Evolutionary conservation across 2,113 vertebrate species (phyloP), one percentile per base, ranked within the genome.

Genomic region (Leptobrachium ailaonicum): DNA sequence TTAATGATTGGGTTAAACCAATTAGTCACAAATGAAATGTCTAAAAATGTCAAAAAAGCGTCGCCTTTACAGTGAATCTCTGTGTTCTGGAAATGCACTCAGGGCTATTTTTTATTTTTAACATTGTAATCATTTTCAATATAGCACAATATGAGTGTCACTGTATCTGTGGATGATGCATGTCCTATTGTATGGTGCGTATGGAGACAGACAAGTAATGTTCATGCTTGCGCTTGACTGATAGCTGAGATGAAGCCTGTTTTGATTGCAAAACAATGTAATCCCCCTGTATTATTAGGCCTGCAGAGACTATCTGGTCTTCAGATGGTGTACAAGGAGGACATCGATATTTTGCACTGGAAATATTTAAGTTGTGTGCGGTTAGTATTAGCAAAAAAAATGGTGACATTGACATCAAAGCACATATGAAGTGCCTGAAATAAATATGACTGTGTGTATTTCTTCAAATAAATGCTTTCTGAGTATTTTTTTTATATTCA

Each of bases 31-130:
- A 60, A 1, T 60, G 56, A 60, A 60, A 60, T 60, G 56, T 60
- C 10, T 60, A 60, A 12, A 60, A 60, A 4, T 60, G 20, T 32
- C 20, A 8, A 60, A 60, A 60, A 14, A 14, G 56, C 56, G 9
- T 60, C 1, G 56, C 56, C 3, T 60, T 60, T 60, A 14, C 56
- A 60, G 10, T 14, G 13, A 7, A 14, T 60, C 56, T 60, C 56
- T 60, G 56, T 50, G 47, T 50, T 50, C 47, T 50, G 47, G 8
- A 50, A 50, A 50, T 50, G 47, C 13, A 10, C 56, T 12, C 11
- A 60, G 56, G 13, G 56, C 56, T 60, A 60, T 60, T 60, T 60
- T 60, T 60, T 60, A 60, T 60, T 60, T 60, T 60, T 60, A 60
- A 11, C 13, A 60, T 60, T 13, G 56, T 8, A 14, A 12, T 60